Conservation (phyloP, 1,140 invertebrate genomes). For the Zaprionus taronus region DNA sequence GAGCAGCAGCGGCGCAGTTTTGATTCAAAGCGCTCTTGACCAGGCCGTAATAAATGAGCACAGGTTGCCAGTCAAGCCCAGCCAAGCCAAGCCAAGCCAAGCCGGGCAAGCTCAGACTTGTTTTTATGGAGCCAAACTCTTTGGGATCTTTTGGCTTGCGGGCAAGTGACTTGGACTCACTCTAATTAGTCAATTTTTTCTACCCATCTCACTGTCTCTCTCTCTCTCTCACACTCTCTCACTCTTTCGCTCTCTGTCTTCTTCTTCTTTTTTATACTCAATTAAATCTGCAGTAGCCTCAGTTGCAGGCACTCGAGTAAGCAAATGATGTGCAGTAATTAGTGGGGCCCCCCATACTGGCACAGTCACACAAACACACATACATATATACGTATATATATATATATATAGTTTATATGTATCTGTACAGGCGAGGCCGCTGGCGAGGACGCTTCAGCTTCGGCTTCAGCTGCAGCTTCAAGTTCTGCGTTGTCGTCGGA, state of each 20-base stretch:
- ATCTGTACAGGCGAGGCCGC: constrained; percentile 1
- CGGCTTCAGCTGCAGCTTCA: constrained; percentile 41
- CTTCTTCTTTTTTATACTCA: constrained; percentile 73
- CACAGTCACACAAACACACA: constrained; percentile 30
- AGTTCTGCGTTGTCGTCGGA: constrained; percentile 16
- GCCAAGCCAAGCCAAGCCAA: too few species aligned
- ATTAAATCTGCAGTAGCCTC: constrained; percentile 71
- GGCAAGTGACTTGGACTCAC: constrained; percentile 75
- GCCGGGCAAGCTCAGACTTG: constrained; percentile 51
- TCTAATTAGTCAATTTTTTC: constrained; percentile 82
- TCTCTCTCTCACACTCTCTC: neutral
- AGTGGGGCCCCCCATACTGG: constrained; percentile 54
- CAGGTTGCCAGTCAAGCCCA: constrained; percentile 53
- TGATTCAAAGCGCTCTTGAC: constrained; percentile 81
- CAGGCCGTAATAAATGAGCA: constrained; percentile 81
- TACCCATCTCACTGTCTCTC: neutral
- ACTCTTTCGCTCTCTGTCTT: neutral
- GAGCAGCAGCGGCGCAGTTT: constrained; percentile 53
- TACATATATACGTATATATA: neutral
- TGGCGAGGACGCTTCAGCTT: constrained; percentile 2
- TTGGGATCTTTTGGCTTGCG: constrained; percentile 56
- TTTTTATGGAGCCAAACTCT: constrained; percentile 57
- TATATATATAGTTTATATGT: constrained; percentile 13
- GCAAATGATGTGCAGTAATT: constrained; percentile 82
- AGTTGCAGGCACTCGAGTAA: constrained; percentile 68